Evolutionary conservation across 2,113 vertebrate species (phyloP), one percentile per base, ranked within the genome.

Genomic region (Oryzias javanicus): DNA sequence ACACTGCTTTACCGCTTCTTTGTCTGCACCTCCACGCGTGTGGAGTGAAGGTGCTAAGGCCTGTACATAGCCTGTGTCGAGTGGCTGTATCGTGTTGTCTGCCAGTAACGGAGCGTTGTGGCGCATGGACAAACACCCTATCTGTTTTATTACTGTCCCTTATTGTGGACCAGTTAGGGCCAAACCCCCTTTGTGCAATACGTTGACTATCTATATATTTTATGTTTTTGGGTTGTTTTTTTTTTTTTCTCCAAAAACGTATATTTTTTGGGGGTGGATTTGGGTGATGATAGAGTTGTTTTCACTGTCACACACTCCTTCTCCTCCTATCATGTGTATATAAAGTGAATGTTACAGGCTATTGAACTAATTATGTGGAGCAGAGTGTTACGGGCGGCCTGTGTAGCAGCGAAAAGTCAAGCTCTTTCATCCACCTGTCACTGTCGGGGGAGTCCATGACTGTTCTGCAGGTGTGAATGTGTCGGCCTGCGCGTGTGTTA

Each of bases 181-280:
- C 83, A 86, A 84, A 79, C 61, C 65, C 83, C 81, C 67, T 84
- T 87, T 85, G 88, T 89, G 88, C 88, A 89, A 89, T 88, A 89
- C 76, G 80, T 73, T 71, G 77, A 87, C 74, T 81, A 83, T 83
- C 67, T 68, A 79, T 85, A 79, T 83, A 78, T 79, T 81, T 78
- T 79, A 56, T 51, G 16, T 49, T 74, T 85, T 73, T n/a, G n/a
- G n/a, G n/a, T n/a, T 60, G 59, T 54, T 59, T 17, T 20, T 47
- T 55, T 60, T 69, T 72, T 15, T 17, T 55, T 57, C 60, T 81
- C 42, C 50, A 71, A 64, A 62, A 12, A 35, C 35, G 12, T 74
- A 69, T 72, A 16, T 69, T 74, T 57, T 45, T 25, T 55, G 50
- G 47, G 4, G 46, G 44, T 62, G 35, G 35, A 42, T 22, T 68